phyloP scores from a whole-genome alignment of 2,888 invertebrate genomes.

The Lasiommata megera region DNA sequence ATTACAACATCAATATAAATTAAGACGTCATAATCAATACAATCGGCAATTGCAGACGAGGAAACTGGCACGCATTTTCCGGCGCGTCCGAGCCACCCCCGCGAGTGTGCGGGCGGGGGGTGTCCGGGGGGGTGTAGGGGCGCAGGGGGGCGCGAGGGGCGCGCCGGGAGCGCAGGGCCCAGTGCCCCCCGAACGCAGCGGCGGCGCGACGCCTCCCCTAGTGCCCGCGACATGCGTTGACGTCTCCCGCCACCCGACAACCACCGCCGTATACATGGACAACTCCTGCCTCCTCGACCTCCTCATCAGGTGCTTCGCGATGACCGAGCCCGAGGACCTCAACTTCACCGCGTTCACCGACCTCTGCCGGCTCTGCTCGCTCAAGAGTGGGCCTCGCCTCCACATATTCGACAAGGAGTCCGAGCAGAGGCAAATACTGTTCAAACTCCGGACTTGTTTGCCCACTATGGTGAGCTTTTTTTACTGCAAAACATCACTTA shows the following conservation, averaged over 20 bases:
- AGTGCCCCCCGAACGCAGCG: slow-evolving; percentile 78
- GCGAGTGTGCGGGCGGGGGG: slow-evolving; percentile 39
- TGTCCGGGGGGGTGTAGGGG: slow-evolving; percentile 39
- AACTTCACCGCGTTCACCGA: slow-evolving; percentile 85
- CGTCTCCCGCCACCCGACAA: slow-evolving; percentile 72
- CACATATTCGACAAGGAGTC: slow-evolving; percentile 87
- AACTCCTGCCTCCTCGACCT: slow-evolving; percentile 82
- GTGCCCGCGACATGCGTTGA: slow-evolving; percentile 74
- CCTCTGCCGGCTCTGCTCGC: slow-evolving; percentile 86
- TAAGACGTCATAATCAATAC: slow-evolving; percentile 53
- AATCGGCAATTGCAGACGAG: slow-evolving; percentile 61
- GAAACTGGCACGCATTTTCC: slow-evolving; percentile 75
- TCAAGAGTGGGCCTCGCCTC: slow-evolving; percentile 85
- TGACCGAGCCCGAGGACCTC: slow-evolving; percentile 85
- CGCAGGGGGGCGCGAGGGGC: slow-evolving; percentile 42
- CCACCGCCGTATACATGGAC: slow-evolving; percentile 78
- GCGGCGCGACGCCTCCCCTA: slow-evolving; percentile 77
- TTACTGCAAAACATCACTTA: slow-evolving; percentile 22
- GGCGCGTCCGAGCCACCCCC: slow-evolving; percentile 53
- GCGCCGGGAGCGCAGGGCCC: slow-evolving; percentile 52
- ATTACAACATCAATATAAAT: slow-evolving; percentile 34
- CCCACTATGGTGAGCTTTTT: slow-evolving; percentile 82
- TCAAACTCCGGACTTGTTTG: slow-evolving; percentile 85
- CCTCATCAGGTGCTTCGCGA: slow-evolving; percentile 82
- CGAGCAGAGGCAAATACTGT: slow-evolving; percentile 85